A percentile compares a stretch with the other conserved stretches of the same genome.
These are phyloP conservation scores for Griposia aprilina DNA, from an alignment of 2,888 invertebrate species.

Conservation along the genomic window DNA sequence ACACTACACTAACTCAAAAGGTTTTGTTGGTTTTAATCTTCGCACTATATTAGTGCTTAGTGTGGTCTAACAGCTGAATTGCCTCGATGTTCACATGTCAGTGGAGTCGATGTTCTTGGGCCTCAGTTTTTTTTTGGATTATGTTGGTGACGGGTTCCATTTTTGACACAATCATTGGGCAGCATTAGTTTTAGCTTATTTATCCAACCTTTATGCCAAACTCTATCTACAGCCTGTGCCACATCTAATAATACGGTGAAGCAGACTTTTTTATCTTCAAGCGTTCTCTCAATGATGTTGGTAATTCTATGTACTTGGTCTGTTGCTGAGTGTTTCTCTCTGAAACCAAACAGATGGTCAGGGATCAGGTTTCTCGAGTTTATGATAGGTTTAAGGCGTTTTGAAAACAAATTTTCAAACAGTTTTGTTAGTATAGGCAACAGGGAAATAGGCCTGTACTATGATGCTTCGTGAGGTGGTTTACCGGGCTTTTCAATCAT, in stretches of 20 bases:
- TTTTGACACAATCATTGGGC: background rate
- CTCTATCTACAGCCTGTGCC: too few relatives aligned
- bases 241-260: too few relatives aligned
- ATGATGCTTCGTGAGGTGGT: background rate
- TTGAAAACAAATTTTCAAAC: too few relatives aligned
- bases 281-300: too few relatives aligned
- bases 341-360: too few relatives aligned
- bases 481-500: background rate
- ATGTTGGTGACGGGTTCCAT: background rate
- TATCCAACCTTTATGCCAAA: background rate
- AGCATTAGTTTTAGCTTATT: background rate
- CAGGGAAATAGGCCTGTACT: background rate
- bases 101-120: background rate
- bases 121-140: background rate
- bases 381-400: background rate
- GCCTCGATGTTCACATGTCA: too few relatives aligned
- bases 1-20: background rate
- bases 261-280: too few relatives aligned
- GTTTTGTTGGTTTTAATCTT: too few relatives aligned
- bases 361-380: background rate
- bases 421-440: background rate
- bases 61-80: too few relatives aligned
- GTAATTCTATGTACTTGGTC: too few relatives aligned
- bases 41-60: too few relatives aligned
- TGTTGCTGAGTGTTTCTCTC: too few relatives aligned